Evolutionary conservation across 2,888 invertebrate species (phyloP).

Genomic region (Eueremaeus valkanovi): DNA sequence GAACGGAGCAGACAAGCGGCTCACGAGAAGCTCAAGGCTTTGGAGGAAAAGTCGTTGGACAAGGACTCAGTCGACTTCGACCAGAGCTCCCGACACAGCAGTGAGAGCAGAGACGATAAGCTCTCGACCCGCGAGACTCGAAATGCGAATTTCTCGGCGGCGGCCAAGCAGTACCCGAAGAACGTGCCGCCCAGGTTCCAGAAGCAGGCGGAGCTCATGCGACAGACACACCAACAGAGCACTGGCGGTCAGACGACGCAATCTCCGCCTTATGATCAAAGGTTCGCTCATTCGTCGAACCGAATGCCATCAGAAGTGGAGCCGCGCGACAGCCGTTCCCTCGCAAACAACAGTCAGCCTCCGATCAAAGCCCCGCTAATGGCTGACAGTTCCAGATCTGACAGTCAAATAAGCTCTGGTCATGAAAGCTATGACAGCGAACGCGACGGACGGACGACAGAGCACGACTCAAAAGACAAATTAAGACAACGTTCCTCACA

Average conservation of each 20-base stretch:
- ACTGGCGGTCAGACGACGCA: constrained; percentile 44
- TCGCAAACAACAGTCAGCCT: not conserved
- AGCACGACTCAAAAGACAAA: not conserved
- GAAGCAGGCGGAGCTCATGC: constrained; percentile 61
- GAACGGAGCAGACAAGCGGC: constrained; percentile 59
- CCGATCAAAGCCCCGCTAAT: constrained; percentile 13
- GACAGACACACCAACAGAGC: constrained; percentile 40
- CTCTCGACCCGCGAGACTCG: constrained; percentile 35
- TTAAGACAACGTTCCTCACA: not conserved
- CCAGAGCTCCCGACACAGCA: constrained; percentile 48
- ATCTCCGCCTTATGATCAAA: constrained; percentile 3
- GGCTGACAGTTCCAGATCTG: constrained; percentile 41
- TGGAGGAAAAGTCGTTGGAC: constrained; percentile 61
- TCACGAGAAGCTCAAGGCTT: constrained; percentile 64
- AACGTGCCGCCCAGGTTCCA: constrained; percentile 81
- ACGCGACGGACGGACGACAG: constrained; percentile 42
- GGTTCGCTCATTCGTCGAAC: not conserved
- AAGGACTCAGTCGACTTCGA: constrained; percentile 48
- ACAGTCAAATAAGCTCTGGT: constrained; percentile 45
- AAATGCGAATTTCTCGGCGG: not conserved
- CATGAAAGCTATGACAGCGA: constrained; percentile 44
- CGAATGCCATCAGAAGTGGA: constrained; percentile 1
- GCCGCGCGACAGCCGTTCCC: not conserved
- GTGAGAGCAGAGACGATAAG: constrained; percentile 52
- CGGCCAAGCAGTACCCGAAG: constrained; percentile 67